A percentile compares a stretch with the other conserved stretches of the same genome.
phyloP scores from a whole-genome alignment of 2,888 invertebrate species.

The Pristionchus japonicus region DNA sequence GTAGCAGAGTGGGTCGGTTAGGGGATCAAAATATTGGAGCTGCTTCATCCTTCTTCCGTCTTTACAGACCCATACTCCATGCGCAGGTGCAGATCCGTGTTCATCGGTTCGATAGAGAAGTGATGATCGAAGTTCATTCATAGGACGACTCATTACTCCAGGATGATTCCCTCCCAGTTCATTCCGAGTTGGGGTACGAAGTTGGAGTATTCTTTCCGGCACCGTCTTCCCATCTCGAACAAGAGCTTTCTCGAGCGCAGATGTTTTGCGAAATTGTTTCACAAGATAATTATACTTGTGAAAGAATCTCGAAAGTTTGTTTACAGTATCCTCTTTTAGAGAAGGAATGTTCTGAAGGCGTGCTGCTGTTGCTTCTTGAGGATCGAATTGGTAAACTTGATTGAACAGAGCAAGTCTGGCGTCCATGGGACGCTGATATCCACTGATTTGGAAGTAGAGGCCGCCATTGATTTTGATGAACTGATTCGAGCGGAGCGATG shows the following conservation, averaged over 20 bases:
- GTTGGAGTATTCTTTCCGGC: not conserved
- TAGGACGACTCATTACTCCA: not conserved
- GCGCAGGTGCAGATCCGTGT: not conserved
- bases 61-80: not conserved
- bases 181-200: not conserved
- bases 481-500: not conserved
- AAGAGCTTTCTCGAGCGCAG: not conserved
- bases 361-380: not conserved
- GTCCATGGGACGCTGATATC: not conserved
- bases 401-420: not conserved
- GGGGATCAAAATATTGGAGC: not conserved
- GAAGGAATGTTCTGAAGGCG: not conserved
- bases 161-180: not conserved
- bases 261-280: not conserved
- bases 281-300: not conserved
- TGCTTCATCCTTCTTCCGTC: not conserved
- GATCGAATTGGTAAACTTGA: not conserved
- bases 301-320: not conserved
- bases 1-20: not conserved
- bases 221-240: not conserved
- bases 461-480: not conserved
- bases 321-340: not conserved
- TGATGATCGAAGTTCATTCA: not conserved
- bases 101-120: not conserved
- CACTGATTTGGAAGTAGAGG: not conserved